Percentiles rank a stretch among this genome's conserved stretches.
Conservation (phyloP, 2,113 vertebrate genomes). For the Sphyrna mokarran region DNA sequence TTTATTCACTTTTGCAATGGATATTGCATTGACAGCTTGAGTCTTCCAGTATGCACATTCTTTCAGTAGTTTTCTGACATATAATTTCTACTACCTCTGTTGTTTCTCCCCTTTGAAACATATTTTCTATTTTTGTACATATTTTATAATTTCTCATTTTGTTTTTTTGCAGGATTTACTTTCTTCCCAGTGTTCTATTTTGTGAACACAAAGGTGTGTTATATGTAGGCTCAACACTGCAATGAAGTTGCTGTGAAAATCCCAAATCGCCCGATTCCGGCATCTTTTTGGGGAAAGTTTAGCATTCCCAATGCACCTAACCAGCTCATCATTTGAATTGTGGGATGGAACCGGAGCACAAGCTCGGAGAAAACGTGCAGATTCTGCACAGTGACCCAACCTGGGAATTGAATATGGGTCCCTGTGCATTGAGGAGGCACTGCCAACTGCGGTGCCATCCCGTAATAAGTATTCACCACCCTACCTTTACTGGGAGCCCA, state of each 20-base stretch:
- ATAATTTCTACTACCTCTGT: neutral
- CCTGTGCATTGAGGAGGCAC: too few relatives aligned
- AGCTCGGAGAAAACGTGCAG: too few relatives aligned
- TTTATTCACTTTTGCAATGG: neutral
- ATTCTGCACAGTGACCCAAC: too few relatives aligned
- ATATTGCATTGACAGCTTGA: neutral
- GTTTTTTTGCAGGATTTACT: neutral
- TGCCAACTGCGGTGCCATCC: too few relatives aligned
- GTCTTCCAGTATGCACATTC: neutral
- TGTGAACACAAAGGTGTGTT: neutral
- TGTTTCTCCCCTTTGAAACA: neutral
- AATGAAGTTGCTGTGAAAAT: too few relatives aligned
- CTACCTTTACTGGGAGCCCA: neutral
- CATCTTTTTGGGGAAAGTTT: too few relatives aligned
- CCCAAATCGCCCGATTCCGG: too few relatives aligned
- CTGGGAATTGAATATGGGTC: too few relatives aligned
- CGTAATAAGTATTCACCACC: neutral
- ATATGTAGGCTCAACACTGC: too few relatives aligned
- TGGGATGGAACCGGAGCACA: too few relatives aligned
- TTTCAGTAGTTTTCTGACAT: neutral
- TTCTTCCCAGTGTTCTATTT: neutral
- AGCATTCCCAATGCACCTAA: too few relatives aligned
- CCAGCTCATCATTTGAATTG: too few relatives aligned
- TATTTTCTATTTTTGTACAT: neutral
- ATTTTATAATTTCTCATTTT: neutral